phyloP scores from a whole-genome alignment of 1,140 invertebrate genomes.

The Spodoptera litura region DNA sequence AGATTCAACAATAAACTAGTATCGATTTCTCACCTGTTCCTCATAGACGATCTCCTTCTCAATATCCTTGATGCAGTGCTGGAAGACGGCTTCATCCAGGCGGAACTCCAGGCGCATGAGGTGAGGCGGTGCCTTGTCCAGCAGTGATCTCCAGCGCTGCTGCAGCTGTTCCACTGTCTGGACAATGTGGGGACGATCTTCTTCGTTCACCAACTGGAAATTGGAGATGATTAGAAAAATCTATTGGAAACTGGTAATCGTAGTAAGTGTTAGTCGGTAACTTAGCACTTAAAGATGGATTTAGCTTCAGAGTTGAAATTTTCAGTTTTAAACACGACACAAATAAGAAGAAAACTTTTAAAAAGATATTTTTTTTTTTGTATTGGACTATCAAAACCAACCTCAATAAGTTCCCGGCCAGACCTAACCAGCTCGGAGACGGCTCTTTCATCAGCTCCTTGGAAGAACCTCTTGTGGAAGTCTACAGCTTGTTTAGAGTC shows the following conservation, averaged over 20 bases:
- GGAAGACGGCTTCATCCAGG: slow-evolving; percentile 94
- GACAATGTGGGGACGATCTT: slow-evolving; percentile 90
- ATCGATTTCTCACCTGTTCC: slow-evolving; percentile 87
- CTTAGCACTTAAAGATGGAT: too few species aligned
- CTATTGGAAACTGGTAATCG: not conserved
- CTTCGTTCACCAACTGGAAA: slow-evolving; percentile 73
- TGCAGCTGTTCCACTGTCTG: slow-evolving; percentile 91
- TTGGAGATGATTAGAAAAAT: not conserved
- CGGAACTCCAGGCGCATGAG: slow-evolving; percentile 95
- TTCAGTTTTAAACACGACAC: too few species aligned
- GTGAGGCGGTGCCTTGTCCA: slow-evolving; percentile 93
- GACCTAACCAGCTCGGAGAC: slow-evolving; percentile 93
- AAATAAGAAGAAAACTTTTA: too few species aligned
- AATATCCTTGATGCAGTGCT: slow-evolving; percentile 94
- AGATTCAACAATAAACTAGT: too few species aligned
- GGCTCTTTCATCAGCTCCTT: slow-evolving; percentile 93
- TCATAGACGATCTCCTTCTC: slow-evolving; percentile 95
- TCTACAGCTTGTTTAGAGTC: slow-evolving; percentile 93
- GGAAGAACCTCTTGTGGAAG: slow-evolving; percentile 94
- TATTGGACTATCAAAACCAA: slow-evolving; percentile 37
- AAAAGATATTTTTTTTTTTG: too few species aligned
- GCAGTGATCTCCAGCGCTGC: slow-evolving; percentile 92
- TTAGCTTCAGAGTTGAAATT: too few species aligned
- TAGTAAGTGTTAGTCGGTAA: too few species aligned
- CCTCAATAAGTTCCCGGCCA: slow-evolving; percentile 91